A percentile compares a stretch with the other conserved stretches of the same genome.
Conservation (phyloP, 2,113 vertebrate genomes). For the Brienomyrus longianalis region DNA sequence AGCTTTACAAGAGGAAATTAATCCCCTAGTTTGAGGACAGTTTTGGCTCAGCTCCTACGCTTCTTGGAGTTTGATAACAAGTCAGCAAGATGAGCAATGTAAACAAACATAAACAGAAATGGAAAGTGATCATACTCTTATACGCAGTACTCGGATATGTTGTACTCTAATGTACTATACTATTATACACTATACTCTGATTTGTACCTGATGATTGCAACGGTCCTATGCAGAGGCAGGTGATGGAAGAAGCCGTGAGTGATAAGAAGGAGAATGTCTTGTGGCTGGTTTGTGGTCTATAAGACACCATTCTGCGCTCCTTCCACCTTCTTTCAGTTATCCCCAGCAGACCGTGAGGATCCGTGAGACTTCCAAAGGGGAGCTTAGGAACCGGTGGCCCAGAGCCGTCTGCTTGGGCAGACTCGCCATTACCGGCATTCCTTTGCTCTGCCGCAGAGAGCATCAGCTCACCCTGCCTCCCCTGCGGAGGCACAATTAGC, state of each 20-base stretch:
- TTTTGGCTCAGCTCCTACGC: background rate
- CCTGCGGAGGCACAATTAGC: slow-evolving; percentile 55
- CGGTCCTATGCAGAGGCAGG: background rate
- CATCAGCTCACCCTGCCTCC: slow-evolving; percentile 38
- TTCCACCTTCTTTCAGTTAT: too few species aligned
- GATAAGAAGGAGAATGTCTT: background rate
- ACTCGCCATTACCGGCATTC: slow-evolving; percentile 25
- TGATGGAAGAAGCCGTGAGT: background rate
- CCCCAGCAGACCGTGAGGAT: background rate
- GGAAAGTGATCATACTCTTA: background rate
- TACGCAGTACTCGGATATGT: background rate
- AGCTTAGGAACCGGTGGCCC: background rate
- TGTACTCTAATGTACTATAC: background rate
- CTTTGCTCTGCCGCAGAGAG: slow-evolving; percentile 21
- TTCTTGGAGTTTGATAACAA: background rate
- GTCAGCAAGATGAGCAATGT: background rate
- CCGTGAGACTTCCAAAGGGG: background rate
- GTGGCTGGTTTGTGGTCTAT: background rate
- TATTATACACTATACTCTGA: background rate
- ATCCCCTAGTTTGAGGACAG: background rate
- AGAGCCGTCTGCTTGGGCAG: background rate
- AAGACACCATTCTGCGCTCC: background rate
- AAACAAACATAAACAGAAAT: background rate
- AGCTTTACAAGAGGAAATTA: background rate
- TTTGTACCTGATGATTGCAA: background rate